phyloP scores from a whole-genome alignment of 2,888 invertebrate genomes.

The Dryococelus australis region DNA sequence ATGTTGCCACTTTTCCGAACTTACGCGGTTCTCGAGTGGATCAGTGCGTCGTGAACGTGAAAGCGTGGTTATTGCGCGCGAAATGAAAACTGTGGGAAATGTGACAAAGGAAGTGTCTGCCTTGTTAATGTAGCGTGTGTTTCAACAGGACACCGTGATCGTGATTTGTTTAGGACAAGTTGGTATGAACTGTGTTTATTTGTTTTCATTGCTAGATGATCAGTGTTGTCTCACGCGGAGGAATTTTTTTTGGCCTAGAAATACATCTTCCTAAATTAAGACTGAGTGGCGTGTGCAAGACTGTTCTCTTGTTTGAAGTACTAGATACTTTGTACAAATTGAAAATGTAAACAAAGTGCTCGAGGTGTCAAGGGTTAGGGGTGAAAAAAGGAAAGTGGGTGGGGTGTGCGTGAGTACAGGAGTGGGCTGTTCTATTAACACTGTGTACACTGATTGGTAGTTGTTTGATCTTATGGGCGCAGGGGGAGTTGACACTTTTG shows the following conservation, averaged over 20 bases:
- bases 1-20: background rate
- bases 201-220: background rate
- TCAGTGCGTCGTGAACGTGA: background rate
- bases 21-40: background rate
- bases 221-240: too few relatives aligned
- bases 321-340: background rate
- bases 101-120: too few relatives aligned
- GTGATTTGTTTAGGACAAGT: background rate
- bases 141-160: background rate
- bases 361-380: background rate
- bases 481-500: background rate
- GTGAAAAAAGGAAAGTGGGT: background rate
- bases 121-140: background rate
- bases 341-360: background rate
- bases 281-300: too few relatives aligned
- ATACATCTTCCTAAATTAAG: background rate
- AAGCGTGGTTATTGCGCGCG: too few relatives aligned
- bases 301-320: background rate
- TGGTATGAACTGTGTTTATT: background rate
- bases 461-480: background rate
- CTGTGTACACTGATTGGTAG: background rate
- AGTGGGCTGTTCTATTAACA: background rate
- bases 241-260: background rate
- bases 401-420: background rate
- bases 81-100: too few relatives aligned